Conservation (phyloP, 2,113 vertebrate genomes). For the Pitta sordida region DNA sequence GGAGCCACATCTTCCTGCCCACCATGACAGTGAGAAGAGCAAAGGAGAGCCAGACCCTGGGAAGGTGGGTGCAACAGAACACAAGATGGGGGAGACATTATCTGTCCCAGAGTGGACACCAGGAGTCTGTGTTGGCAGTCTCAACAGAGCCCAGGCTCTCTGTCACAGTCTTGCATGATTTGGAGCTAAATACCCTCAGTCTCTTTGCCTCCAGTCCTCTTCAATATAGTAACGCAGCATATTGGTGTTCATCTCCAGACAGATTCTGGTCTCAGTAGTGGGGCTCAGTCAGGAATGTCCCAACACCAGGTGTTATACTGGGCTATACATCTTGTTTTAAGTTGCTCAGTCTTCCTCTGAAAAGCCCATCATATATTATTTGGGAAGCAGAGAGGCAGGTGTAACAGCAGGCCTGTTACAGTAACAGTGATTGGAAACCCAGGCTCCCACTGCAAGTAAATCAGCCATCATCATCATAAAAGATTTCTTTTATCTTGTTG, state of each 20-base stretch:
- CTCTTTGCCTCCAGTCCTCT: neutral
- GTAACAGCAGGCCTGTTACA: neutral
- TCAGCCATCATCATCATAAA: neutral
- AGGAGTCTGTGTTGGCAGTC: neutral
- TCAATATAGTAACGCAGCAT: neutral
- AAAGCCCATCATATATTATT: neutral
- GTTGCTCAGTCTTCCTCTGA: neutral
- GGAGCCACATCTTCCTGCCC: neutral
- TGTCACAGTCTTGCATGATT: neutral
- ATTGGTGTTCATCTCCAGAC: neutral
- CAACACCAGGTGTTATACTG: neutral
- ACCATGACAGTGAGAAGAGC: neutral
- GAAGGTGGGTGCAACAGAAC: neutral
- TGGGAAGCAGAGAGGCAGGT: neutral
- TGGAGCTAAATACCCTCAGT: neutral
- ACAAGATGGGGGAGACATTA: neutral
- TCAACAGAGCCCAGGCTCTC: neutral
- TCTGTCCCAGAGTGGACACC: rapidly evolving
- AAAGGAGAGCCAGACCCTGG: neutral
- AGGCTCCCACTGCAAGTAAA: neutral
- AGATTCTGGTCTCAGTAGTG: neutral
- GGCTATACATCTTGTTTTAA: neutral
- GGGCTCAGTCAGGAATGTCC: neutral
- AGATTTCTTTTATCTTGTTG: neutral
- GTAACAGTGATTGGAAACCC: neutral